Percentiles rank a stretch among this genome's conserved stretches.
These are phyloP conservation scores for Pelodytes ibericus DNA, from an alignment of 2,797 vertebrate species.

Conservation along the genomic window DNA sequence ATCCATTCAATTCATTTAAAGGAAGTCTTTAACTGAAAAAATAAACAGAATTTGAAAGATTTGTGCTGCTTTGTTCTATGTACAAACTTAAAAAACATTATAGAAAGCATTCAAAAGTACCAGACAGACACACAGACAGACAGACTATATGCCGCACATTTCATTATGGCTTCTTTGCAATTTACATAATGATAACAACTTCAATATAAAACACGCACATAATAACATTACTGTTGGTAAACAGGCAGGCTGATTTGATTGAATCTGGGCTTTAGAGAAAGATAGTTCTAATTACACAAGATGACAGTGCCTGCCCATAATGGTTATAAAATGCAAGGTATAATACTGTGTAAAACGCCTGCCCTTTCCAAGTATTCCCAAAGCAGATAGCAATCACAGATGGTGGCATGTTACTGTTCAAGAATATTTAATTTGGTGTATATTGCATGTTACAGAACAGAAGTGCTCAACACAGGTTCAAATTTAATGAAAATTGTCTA, in stretches of 20 bases:
- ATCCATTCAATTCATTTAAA: no score
- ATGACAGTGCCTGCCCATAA: not conserved
- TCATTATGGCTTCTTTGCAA: not conserved
- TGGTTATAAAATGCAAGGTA: not conserved
- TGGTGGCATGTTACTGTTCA: not conserved
- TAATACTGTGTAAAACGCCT: not conserved
- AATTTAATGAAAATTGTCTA: not conserved
- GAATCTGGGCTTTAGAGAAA: not conserved
- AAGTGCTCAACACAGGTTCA: not conserved
- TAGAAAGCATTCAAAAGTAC: no score
- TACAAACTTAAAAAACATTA: no score
- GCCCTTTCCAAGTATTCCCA: not conserved
- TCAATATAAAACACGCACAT: not conserved
- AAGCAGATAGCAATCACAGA: not conserved
- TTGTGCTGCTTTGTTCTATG: no score
- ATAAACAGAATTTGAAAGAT: no score
- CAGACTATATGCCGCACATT: not conserved
- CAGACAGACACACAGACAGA: no score
- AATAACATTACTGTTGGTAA: not conserved
- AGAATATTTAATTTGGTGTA: not conserved
- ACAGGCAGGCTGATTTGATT: not conserved
- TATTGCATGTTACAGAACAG: not conserved
- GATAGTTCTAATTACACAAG: constrained; percentile 1
- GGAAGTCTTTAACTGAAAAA: no score
- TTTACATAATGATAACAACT: not conserved